These are phyloP conservation scores for Hyaena hyaena DNA, from an alignment of 2,113 vertebrate species.

Conservation along the genomic window DNA sequence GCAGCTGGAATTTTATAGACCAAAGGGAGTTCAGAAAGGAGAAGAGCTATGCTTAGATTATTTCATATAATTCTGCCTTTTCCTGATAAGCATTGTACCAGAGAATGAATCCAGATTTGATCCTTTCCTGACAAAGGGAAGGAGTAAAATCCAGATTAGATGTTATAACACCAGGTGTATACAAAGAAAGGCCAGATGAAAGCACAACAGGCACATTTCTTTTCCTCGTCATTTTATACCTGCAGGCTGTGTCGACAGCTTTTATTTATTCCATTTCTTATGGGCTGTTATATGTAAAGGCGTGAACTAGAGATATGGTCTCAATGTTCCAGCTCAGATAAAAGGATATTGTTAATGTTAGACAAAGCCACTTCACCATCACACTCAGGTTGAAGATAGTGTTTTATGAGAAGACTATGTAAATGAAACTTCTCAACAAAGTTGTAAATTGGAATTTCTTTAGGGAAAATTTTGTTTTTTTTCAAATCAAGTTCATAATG, in stretches of 20 bases:
- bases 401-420: not conserved
- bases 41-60: not conserved
- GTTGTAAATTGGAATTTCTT: conserved; percentile 7
- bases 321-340: conserved; percentile 11
- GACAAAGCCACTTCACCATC: not conserved
- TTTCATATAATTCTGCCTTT: not conserved
- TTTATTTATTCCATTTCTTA: conserved; percentile 11
- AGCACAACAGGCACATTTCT: not conserved
- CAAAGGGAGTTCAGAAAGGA: not conserved
- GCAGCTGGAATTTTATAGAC: not conserved
- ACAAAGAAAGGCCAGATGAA: not conserved
- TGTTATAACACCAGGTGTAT: not conserved
- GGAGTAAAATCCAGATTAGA: conserved; percentile 28
- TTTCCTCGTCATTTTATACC: not conserved
- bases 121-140: conserved; percentile 28
- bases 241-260: not conserved
- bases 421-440: conserved; percentile 43
- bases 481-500: conserved; percentile 32
- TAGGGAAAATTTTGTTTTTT: not conserved
- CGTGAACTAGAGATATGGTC: not conserved
- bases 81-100: conserved; percentile 7
- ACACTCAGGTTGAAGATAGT: not conserved
- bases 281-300: not conserved
- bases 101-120: conserved; percentile 6
- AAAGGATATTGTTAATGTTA: not conserved